Percentiles rank a stretch among this genome's conserved stretches.
phyloP scores from a whole-genome alignment of 37 sponge, comb jelly and placozoan genomes.

The Corticium candelabrum region DNA sequence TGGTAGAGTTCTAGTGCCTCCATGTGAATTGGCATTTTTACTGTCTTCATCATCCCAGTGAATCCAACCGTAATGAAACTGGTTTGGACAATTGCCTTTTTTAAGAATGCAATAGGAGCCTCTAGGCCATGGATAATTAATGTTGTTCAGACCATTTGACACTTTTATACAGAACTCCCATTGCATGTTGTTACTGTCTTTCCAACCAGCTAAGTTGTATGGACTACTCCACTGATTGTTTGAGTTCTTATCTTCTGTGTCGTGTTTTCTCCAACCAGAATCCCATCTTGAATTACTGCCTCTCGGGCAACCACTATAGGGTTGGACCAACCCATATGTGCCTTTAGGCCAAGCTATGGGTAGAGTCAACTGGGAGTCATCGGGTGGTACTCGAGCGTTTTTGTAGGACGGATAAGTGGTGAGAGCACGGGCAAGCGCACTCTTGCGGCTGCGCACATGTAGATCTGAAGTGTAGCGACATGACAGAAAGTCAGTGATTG shows the following conservation, averaged over 20 bases:
- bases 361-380: background rate
- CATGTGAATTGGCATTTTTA: background rate
- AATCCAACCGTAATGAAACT: constrained; percentile 5
- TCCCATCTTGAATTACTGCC: background rate
- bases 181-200: background rate
- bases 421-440: background rate
- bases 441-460: background rate
- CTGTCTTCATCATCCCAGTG: constrained; percentile 33
- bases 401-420: background rate
- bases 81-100: constrained; percentile 19
- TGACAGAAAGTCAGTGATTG: background rate
- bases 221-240: background rate
- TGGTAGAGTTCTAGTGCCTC: constrained; percentile 27
- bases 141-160: background rate
- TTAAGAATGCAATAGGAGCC: constrained; percentile 21
- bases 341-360: constrained; percentile 17
- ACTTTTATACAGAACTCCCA: background rate
- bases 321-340: background rate
- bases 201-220: background rate
- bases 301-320: background rate
- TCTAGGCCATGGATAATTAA: constrained; percentile 20
- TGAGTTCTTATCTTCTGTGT: constrained; percentile 13
- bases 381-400: background rate
- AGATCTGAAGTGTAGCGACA: background rate
- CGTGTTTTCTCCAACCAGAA: constrained; percentile 7